phyloP scores from a whole-genome alignment of 2,113 vertebrate species.

The Notothenia rossii region DNA sequence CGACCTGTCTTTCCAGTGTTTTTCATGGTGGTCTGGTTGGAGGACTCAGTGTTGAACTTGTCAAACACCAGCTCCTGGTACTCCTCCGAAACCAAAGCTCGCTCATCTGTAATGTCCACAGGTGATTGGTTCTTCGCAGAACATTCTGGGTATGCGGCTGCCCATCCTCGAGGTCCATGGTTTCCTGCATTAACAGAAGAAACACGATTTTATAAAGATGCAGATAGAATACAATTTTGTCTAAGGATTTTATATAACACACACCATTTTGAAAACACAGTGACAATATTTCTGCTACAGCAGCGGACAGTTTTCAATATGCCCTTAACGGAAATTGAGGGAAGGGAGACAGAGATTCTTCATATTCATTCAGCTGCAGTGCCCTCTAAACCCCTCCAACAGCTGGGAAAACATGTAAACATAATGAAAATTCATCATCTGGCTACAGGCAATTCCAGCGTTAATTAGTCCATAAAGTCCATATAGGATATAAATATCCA shows the following conservation, averaged over 20 bases:
- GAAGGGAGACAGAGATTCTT: slow-evolving; percentile 43
- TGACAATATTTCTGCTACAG: slow-evolving; percentile 21
- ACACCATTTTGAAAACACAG: slow-evolving; percentile 31
- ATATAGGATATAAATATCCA: slow-evolving; percentile 41
- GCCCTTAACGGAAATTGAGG: slow-evolving; percentile 27
- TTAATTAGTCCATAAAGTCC: slow-evolving; percentile 38
- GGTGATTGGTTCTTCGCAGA: slow-evolving; percentile 92
- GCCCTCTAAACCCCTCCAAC: slow-evolving; percentile 28
- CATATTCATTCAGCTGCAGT: slow-evolving; percentile 44
- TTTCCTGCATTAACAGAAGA: slow-evolving; percentile 83
- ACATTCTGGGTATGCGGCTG: slow-evolving; percentile 89
- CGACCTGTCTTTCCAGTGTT: slow-evolving; percentile 99
- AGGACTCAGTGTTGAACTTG: slow-evolving; percentile 92
- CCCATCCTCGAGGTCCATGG: slow-evolving; percentile 94
- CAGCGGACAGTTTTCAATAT: slow-evolving; percentile 20
- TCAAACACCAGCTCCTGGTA: slow-evolving; percentile 93
- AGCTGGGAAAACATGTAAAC: slow-evolving; percentile 58
- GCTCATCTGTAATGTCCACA: slow-evolving; percentile 90
- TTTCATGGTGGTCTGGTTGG: slow-evolving; percentile 99
- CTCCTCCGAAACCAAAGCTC: slow-evolving; percentile 87
- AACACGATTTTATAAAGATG: slow-evolving; percentile 26
- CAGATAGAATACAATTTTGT: slow-evolving; percentile 39
- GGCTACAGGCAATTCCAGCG: slow-evolving; percentile 32
- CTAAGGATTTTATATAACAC: not conserved
- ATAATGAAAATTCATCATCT: slow-evolving; percentile 59